These are phyloP conservation scores for Drosophila melanocephala DNA, from an alignment of 2,888 invertebrate genomes.

Conservation along the genomic window DNA sequence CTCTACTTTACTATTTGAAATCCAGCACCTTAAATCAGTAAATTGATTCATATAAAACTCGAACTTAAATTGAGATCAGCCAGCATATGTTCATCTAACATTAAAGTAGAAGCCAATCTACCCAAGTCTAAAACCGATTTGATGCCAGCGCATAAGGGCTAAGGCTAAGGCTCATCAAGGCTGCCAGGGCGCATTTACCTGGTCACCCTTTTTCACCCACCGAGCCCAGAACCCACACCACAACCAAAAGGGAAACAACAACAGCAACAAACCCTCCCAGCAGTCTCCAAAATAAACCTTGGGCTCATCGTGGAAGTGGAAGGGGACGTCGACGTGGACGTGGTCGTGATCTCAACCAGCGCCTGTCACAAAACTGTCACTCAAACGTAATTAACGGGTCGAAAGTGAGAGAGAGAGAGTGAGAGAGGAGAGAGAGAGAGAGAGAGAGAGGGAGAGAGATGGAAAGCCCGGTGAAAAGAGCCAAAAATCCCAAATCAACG, in stretches of 20 bases:
- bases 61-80: not conserved
- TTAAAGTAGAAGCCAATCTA: not conserved
- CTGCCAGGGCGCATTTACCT: conserved; percentile 67
- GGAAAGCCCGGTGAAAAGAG: conserved; percentile 22
- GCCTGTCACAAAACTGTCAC: conserved; percentile 81
- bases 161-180: conserved; percentile 19
- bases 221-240: conserved; percentile 21
- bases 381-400: conserved; percentile 82
- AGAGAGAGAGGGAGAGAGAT: conserved; percentile 19
- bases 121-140: not conserved
- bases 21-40: too few relatives aligned
- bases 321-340: conserved; percentile 32
- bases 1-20: not conserved
- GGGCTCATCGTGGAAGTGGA: not conserved
- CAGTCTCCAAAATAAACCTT: conserved; percentile 5
- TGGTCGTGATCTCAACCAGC: conserved; percentile 38
- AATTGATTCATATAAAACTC: too few relatives aligned
- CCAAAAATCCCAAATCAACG: conserved; percentile 54
- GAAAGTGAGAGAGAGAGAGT: conserved; percentile 23
- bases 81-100: not conserved
- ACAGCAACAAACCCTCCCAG: conserved; percentile 4
- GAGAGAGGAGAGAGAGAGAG: conserved; percentile 30
- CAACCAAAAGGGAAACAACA: not conserved
- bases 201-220: conserved; percentile 78
- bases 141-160: conserved; percentile 27